phyloP scores from a whole-genome alignment of 2,113 vertebrate genomes.

The Trogon melanurus region DNA sequence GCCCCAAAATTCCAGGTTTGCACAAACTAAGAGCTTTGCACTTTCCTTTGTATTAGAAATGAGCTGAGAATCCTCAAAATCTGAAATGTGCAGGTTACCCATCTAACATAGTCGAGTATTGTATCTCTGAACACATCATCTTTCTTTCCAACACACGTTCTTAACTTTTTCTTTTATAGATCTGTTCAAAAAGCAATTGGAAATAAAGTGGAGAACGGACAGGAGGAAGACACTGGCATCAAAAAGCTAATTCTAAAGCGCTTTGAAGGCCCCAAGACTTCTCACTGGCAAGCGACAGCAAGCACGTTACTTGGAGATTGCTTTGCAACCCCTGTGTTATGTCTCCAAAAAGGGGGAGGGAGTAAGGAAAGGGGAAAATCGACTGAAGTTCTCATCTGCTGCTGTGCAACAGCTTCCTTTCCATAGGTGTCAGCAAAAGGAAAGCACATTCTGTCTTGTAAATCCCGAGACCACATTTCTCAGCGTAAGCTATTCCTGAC shows the following conservation, averaged over 20 bases:
- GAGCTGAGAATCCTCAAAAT: background rate
- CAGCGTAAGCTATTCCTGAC: background rate
- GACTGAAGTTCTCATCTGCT: background rate
- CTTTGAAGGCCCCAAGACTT: background rate
- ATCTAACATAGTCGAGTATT: background rate
- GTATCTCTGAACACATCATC: background rate
- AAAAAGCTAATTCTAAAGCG: background rate
- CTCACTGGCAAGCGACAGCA: background rate
- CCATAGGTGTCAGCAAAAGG: constrained; percentile 13
- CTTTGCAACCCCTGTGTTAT: background rate
- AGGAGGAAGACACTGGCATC: background rate
- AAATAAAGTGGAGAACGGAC: background rate
- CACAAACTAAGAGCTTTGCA: background rate
- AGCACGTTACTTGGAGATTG: background rate
- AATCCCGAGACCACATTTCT: background rate
- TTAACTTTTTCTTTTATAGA: background rate
- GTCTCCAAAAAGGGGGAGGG: background rate
- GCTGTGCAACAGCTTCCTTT: background rate
- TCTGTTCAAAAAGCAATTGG: background rate
- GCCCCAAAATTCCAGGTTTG: background rate
- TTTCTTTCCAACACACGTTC: background rate
- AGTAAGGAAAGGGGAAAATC: background rate
- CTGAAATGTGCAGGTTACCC: background rate
- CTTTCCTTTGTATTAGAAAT: background rate
- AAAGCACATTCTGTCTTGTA: background rate